Conservation (phyloP, 1,140 invertebrate genomes). For the Drosophila navojoa region DNA sequence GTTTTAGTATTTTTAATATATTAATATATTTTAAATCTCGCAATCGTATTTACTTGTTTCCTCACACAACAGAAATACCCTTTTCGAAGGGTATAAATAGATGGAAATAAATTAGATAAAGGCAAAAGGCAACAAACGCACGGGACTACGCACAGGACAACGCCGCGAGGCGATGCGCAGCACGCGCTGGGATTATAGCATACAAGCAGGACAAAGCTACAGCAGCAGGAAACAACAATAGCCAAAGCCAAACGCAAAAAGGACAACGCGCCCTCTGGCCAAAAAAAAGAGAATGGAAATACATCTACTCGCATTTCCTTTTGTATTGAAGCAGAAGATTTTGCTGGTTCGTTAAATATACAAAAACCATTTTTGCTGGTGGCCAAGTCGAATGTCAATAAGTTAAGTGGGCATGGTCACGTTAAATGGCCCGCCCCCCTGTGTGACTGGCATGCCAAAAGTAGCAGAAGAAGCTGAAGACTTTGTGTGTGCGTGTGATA, state of each 20-base stretch:
- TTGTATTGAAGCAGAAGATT: slow-evolving; percentile 67
- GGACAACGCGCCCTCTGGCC: slow-evolving; percentile 35
- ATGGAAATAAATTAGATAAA: slow-evolving; percentile 80
- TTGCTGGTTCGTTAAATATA: slow-evolving; percentile 61
- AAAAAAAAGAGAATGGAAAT: slow-evolving; percentile 38
- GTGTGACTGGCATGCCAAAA: slow-evolving; percentile 49
- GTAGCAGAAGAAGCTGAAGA: background rate
- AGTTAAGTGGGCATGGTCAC: slow-evolving; percentile 74
- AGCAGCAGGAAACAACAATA: slow-evolving; percentile 19
- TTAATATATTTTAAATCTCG: too few relatives aligned
- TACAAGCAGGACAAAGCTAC: slow-evolving; percentile 41
- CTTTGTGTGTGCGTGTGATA: slow-evolving; percentile 33
- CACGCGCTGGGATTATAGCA: slow-evolving; percentile 47
- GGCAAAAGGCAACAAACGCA: slow-evolving; percentile 57
- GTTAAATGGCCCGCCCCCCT: slow-evolving; percentile 35
- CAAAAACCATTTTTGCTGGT: slow-evolving; percentile 26
- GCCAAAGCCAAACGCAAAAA: slow-evolving; percentile 21
- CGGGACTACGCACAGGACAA: slow-evolving; percentile 52
- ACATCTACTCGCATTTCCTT: slow-evolving; percentile 47
- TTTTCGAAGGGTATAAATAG: background rate
- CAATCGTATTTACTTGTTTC: too few relatives aligned
- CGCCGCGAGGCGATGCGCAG: slow-evolving; percentile 37
- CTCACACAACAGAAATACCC: background rate
- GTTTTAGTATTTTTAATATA: too few relatives aligned
- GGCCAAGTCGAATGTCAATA: slow-evolving; percentile 71